phyloP scores from a whole-genome alignment of 2,888 invertebrate genomes.

The Lasioglossum pauxillum region DNA sequence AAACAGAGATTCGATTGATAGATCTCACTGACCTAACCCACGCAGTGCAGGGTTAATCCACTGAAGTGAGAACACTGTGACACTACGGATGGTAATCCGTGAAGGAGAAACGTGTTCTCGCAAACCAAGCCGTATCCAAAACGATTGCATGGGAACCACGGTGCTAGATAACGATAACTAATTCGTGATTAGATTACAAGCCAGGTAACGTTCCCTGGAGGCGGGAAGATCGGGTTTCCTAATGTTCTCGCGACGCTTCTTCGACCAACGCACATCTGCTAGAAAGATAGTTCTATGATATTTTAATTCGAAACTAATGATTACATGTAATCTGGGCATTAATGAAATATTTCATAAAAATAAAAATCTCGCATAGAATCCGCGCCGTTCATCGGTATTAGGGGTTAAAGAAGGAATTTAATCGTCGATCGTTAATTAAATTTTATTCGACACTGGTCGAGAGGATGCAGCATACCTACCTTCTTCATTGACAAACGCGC shows the following conservation, averaged over 20 bases:
- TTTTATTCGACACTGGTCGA: slow-evolving; percentile 17
- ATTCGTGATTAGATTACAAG: slow-evolving; percentile 35
- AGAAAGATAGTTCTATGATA: background rate
- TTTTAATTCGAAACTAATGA: background rate
- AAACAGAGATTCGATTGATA: background rate
- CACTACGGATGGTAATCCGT: background rate
- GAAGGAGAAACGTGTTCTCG: background rate
- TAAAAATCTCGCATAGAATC: background rate
- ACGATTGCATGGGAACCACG: background rate
- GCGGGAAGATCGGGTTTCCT: background rate
- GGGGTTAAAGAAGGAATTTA: background rate
- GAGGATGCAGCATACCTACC: slow-evolving; percentile 20
- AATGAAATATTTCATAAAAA: background rate
- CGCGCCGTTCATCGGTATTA: background rate
- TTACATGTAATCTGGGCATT: background rate
- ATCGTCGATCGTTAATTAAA: background rate
- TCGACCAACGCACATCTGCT: slow-evolving; percentile 20
- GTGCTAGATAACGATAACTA: slow-evolving; percentile 30
- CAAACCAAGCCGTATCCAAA: background rate
- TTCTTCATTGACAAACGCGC: slow-evolving; percentile 50
- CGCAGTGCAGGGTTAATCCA: background rate
- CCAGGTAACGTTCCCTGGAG: background rate
- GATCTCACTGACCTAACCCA: background rate
- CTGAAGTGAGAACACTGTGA: background rate
- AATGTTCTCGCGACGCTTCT: slow-evolving; percentile 24